Percentiles rank a stretch among this genome's conserved stretches.
These are phyloP conservation scores for Geotrypetes seraphini DNA, from an alignment of 2,797 vertebrate species.

Conservation along the genomic window DNA sequence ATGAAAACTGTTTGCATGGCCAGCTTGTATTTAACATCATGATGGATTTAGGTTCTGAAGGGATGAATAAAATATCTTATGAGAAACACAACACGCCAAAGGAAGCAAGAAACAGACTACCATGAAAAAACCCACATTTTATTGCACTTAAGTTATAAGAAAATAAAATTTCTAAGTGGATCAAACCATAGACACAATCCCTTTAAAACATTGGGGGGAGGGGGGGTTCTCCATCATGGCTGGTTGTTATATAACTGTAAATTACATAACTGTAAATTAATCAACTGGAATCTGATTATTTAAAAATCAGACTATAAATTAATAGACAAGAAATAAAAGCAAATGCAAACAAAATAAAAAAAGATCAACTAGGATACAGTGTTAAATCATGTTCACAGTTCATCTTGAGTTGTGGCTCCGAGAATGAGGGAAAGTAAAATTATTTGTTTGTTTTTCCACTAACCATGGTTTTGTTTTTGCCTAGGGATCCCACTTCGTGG, in stretches of 20 bases:
- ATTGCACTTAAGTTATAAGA: conserved; percentile 99
- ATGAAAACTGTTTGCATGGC: no score
- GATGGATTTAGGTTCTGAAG: no score
- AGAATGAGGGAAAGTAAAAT: conserved; percentile 90
- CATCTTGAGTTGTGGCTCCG: conserved; percentile 96
- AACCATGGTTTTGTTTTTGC: conserved; percentile 48
- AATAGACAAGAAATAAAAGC: conserved; percentile 57
- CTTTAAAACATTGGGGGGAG: conserved; percentile 93
- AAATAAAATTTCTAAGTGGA: conserved; percentile 99
- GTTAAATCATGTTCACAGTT: conserved; percentile 99
- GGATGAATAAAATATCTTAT: no score
- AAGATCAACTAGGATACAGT: conserved; percentile 97
- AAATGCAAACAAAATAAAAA: conserved; percentile 47
- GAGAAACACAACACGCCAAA: not conserved
- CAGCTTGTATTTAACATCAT: no score
- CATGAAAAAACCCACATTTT: conserved; percentile 96
- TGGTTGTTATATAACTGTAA: conserved; percentile 96
- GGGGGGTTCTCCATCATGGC: conserved; percentile 91
- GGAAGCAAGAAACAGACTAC: conserved; percentile 51
- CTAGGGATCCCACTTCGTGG: conserved; percentile 55
- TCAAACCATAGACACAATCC: conserved; percentile 99
- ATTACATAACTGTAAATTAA: conserved; percentile 95
- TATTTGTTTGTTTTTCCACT: no score
- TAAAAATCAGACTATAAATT: conserved; percentile 98
- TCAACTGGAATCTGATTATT: conserved; percentile 96